Evolutionary conservation across 1,140 invertebrate species (phyloP).

Genomic region (Hestina assimilis): DNA sequence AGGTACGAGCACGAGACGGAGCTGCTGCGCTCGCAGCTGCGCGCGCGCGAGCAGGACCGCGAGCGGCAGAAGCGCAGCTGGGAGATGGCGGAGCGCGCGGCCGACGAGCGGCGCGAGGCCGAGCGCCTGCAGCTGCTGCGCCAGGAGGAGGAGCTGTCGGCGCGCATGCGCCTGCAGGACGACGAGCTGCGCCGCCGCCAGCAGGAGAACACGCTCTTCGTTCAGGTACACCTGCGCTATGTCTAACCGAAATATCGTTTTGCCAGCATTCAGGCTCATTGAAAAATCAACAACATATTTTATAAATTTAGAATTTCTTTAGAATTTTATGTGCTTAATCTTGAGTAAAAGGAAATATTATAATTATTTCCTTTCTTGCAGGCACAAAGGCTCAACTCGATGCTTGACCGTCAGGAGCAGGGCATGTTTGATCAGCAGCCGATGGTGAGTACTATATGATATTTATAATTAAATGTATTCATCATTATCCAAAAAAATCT

Average conservation of each 20-base stretch:
- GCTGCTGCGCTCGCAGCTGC: conserved; percentile 82
- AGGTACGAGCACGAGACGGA: conserved; percentile 74
- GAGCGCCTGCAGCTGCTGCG: conserved; percentile 86
- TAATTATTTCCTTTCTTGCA: no score
- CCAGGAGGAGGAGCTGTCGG: conserved; percentile 86
- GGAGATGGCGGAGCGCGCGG: conserved; percentile 91
- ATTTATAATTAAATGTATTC: no score
- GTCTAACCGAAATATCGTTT: no score
- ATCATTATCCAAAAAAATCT: no score
- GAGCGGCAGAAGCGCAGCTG: conserved; percentile 92
- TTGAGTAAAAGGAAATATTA: no score
- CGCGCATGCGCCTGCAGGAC: conserved; percentile 87
- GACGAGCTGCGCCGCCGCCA: conserved; percentile 89
- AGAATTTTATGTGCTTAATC: no score
- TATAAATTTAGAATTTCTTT: no score
- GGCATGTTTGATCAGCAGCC: conserved; percentile 75
- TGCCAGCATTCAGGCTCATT: no score
- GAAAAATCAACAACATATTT: no score
- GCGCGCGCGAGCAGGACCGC: conserved; percentile 91
- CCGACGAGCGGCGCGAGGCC: conserved; percentile 87
- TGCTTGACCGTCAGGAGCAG: conserved; percentile 81
- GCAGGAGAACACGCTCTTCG: conserved; percentile 89
- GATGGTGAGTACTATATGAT: conserved; percentile 59
- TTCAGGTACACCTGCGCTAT: conserved; percentile 82
- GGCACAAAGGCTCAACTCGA: conserved; percentile 81